Evolutionary conservation across 2,113 vertebrate genomes (phyloP), one percentile per base, ranked within the genome.

Genomic region (Ammodytes marinus): DNA sequence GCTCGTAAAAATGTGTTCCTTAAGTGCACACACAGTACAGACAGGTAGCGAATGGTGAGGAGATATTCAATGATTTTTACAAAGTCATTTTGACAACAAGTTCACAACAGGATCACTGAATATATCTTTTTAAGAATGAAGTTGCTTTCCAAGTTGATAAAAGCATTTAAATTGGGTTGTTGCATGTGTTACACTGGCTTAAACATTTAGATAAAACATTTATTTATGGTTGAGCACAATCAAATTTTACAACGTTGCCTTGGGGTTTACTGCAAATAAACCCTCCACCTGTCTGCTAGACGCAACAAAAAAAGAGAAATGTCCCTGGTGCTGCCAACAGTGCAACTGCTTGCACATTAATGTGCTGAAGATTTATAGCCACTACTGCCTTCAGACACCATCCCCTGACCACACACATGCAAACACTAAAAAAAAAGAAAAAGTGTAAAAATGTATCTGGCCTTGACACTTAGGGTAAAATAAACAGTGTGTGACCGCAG

Each of bases 401-500:
- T 73, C 55, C 60, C 15, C 78, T 85, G 79, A 85, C 88, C 86
- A 89, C 87, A 90, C 86, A 80, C 80, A 17, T 10, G 49, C 65
- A 86, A 75, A 86, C 60, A 27, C 55, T 69, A 52, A 86, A 75
- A 70, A 81, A 69, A 86, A 66, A 27, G 79, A 27, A 27, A 27
- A 27, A 27, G 27, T 27, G 27, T 27, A 27, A 27, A 77, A 78
- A 53, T 61, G 65, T 27, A 71, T 81, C 74, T 88, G 74, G 45
- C 27, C 40, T 71, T 19, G 81, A 79, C 89, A 72, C 84, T 88
- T 76, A 9, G 15, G 40, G 78, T 91, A 82, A 90, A 90, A 82
- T 90, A 91, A 93, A 90, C 89, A 3, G 43, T 58, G 60, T 54
- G 79, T 59, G 79, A 86, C 80, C 83, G 40, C 79, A 86, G 81